A percentile compares a stretch with the other conserved stretches of the same genome.
Conservation (phyloP, 2,113 vertebrate genomes). For the Antennarius striatus region DNA sequence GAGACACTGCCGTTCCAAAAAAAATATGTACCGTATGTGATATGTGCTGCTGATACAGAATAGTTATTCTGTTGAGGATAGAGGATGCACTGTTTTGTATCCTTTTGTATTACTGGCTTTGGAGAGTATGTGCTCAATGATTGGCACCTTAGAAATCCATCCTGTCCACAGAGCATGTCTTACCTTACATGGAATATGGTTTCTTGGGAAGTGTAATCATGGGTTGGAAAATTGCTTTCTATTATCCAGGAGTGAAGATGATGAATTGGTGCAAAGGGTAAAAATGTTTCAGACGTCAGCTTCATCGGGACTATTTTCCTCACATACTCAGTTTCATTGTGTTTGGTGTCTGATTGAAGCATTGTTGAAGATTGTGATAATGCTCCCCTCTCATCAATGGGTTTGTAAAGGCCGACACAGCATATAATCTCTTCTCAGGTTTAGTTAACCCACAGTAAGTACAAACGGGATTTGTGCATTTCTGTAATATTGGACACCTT, state of each 20-base stretch:
- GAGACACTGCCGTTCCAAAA: too few relatives aligned
- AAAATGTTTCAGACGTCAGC: constrained; percentile 66
- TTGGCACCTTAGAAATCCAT: constrained; percentile 72
- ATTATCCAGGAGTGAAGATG: constrained; percentile 72
- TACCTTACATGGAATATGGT: constrained; percentile 71
- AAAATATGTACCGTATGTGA: constrained; percentile 7
- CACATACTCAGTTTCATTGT: constrained; percentile 60
- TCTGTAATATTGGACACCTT: constrained; percentile 13
- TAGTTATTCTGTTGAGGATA: constrained; percentile 54
- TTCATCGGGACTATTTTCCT: constrained; percentile 63
- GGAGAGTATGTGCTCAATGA: constrained; percentile 62
- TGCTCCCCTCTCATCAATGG: constrained; percentile 55
- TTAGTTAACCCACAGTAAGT: constrained; percentile 37
- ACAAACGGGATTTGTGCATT: not conserved
- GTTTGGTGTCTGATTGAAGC: constrained; percentile 48
- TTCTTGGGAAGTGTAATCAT: constrained; percentile 74
- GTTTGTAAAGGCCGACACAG: constrained; percentile 42
- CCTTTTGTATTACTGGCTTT: constrained; percentile 59
- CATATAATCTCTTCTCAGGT: constrained; percentile 52
- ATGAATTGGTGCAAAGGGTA: constrained; percentile 59
- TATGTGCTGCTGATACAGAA: constrained; percentile 43
- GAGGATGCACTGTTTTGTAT: constrained; percentile 59
- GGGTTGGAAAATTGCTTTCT: constrained; percentile 73
- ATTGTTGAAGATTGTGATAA: constrained; percentile 59
- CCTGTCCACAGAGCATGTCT: constrained; percentile 53